These are phyloP conservation scores for Mormyrops boulengeri DNA, from an alignment of 2,797 vertebrate genomes.

Conservation along the genomic window DNA sequence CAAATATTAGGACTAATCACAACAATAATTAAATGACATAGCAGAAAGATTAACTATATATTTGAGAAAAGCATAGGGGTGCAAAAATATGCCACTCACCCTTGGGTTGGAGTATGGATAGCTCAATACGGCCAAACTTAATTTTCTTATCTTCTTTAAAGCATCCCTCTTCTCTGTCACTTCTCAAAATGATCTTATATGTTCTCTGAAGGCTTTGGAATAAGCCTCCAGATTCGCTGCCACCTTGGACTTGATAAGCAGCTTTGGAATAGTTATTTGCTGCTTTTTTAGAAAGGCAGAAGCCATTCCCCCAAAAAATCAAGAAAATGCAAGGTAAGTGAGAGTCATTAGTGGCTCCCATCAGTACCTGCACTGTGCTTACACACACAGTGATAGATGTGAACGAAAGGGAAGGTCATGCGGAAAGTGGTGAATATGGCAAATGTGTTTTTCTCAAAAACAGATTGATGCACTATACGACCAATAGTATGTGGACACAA, in stretches of 20 bases:
- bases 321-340: background rate
- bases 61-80: background rate
- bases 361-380: background rate
- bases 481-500: background rate
- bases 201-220: background rate
- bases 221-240: background rate
- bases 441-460: background rate
- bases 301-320: background rate
- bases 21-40: background rate
- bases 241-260: background rate
- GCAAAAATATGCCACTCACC: background rate
- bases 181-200: background rate
- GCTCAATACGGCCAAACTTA: background rate
- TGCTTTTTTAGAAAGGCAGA: background rate
- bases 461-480: background rate
- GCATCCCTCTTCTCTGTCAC: background rate
- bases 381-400: background rate
- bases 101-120: background rate
- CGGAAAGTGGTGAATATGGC: background rate
- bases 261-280: background rate
- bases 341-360: background rate
- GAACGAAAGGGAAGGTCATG: background rate
- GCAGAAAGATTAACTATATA: background rate
- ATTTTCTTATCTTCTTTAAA: background rate
- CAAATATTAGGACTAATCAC: background rate